A percentile compares a stretch with the other conserved stretches of the same genome.
These are phyloP conservation scores for Sminthopsis crassicaudata DNA, from an alignment of 2,113 vertebrate species.

Conservation along the genomic window DNA sequence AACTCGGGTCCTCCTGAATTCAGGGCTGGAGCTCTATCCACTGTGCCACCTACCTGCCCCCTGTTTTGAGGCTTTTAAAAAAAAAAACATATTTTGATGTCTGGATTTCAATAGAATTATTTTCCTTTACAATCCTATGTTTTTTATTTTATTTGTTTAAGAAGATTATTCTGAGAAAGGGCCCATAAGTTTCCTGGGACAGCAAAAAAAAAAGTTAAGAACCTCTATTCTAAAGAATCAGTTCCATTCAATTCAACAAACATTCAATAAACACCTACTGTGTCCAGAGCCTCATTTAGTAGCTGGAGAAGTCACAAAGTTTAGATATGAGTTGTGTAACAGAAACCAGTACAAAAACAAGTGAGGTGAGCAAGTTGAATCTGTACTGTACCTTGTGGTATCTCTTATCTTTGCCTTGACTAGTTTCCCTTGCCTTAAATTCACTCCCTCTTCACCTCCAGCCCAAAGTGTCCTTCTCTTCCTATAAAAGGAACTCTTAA, in stretches of 20 bases:
- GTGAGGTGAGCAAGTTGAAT: background rate
- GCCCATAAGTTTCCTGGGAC: background rate
- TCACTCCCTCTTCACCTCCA: background rate
- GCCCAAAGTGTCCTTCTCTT: background rate
- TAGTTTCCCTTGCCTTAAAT: background rate
- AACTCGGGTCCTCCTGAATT: too few species aligned
- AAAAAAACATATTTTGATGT: background rate
- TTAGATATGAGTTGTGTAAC: background rate
- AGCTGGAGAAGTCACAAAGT: background rate
- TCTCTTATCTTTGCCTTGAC: background rate
- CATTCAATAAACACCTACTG: background rate
- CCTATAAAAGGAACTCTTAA: background rate
- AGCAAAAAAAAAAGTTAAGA: constrained; percentile 7
- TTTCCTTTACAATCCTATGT: background rate
- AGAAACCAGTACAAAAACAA: background rate
- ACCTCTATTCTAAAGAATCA: background rate
- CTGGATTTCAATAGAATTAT: background rate
- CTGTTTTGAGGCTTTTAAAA: too few species aligned
- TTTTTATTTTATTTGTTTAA: background rate
- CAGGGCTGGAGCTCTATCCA: too few species aligned
- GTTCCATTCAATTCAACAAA: background rate
- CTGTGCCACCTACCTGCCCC: too few species aligned
- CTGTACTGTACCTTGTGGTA: background rate
- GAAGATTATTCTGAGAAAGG: background rate
- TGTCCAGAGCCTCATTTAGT: background rate